Evolutionary conservation across 2,888 invertebrate species (phyloP), one percentile per base, ranked within the genome.

Genomic region (Dromius quadrimaculatus): DNA sequence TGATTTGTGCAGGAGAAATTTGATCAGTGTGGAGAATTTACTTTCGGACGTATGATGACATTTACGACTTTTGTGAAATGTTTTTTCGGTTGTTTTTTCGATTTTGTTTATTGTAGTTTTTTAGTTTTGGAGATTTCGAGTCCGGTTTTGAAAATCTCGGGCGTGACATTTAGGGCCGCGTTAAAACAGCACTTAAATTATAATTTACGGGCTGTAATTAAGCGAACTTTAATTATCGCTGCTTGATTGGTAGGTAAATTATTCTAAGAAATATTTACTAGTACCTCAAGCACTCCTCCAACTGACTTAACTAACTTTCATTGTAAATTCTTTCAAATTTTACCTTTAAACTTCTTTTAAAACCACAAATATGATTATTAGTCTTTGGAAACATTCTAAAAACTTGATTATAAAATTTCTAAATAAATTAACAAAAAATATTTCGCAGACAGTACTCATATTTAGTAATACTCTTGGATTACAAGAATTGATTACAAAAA

Each of bases 201-300:
- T 82, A 82, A 83, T 83, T 83, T 83, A 83, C 81, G 80, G 78
- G 78, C 76, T 77, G 82, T 82, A 83, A 83, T 83, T 82, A 83
- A 82, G 78, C 75, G 78, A 73, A 76, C 78, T 81, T 81, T 81
- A 81, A 82, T 81, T 81, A 82, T 80, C 78, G 75, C 74, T 74
- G 74, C 75, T 78, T 81, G 80, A 81, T 82, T 81, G 82, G 79
- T 70, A 72, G 72, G 76, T 76, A 78, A 79, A 80, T 79, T 79
- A 80, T 81, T 80, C 81, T 77, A 74, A 78, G 81, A 81, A 81
- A 78, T 79, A 78, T 78, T 74, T 63, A 59, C 66, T 61, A 71
- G 65, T 62, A 63, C 50, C 38, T 38, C n/a, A n/a, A n/a, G n/a
- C n/a, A n/a, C n/a, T n/a, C n/a, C n/a, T n/a, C n/a, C n/a, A n/a